phyloP scores from a whole-genome alignment of 2,113 vertebrate species.

The Junco hyemalis region DNA sequence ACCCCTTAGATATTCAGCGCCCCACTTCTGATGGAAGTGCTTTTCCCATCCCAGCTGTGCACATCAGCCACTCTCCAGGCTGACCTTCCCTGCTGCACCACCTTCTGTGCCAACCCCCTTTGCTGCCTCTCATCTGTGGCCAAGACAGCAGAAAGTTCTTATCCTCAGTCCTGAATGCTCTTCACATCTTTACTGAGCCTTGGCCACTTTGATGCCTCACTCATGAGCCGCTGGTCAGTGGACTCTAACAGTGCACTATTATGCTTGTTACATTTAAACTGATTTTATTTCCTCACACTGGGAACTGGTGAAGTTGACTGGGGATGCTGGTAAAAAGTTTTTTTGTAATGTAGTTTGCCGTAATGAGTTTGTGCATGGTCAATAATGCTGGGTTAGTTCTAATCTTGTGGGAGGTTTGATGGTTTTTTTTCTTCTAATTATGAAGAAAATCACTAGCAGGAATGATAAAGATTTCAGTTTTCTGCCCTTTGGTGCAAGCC shows the following conservation, averaged over 20 bases:
- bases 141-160: not conserved
- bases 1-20: not conserved
- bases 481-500: not conserved
- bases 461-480: not conserved
- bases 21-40: not conserved
- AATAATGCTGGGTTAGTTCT: not conserved
- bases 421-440: not conserved
- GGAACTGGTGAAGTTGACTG: not conserved
- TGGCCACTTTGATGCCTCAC: not conserved
- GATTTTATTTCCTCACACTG: not conserved
- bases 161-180: not conserved
- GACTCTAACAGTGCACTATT: not conserved
- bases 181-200: not conserved
- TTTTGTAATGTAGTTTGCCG: not conserved
- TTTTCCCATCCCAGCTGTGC: not conserved
- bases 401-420: not conserved
- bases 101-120: accelerated
- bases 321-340: not conserved
- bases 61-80: not conserved
- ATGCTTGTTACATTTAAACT: not conserved
- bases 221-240: not conserved
- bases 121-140: not conserved
- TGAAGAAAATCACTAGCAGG: not conserved
- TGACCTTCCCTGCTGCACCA: not conserved
- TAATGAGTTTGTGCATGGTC: not conserved